These are phyloP conservation scores for Zosterops japonicus DNA, from an alignment of 2,113 vertebrate genomes.

Conservation along the genomic window DNA sequence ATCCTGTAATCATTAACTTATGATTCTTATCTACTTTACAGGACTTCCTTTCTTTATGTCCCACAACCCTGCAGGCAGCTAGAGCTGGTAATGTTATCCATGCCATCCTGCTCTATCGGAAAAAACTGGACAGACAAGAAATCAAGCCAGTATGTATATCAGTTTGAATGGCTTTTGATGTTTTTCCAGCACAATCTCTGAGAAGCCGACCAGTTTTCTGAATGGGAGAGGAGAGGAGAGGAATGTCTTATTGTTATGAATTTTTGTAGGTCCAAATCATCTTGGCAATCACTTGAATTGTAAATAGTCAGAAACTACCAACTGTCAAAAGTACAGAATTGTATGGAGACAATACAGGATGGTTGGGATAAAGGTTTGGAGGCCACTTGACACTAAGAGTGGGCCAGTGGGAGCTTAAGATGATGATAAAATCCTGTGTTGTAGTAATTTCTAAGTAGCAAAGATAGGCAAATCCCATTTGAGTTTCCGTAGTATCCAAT, in stretches of 20 bases:
- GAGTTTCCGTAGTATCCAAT: background rate
- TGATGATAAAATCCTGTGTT: background rate
- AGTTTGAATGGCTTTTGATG: background rate
- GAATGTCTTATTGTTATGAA: background rate
- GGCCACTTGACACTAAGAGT: background rate
- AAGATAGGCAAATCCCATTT: background rate
- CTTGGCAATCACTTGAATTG: background rate
- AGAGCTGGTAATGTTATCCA: constrained; percentile 94
- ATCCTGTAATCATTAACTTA: background rate
- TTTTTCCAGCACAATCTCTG: background rate
- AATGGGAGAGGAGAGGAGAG: background rate
- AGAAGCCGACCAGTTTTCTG: background rate
- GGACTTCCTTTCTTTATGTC: constrained; percentile 87
- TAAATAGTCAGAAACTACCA: background rate
- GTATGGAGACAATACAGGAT: no score
- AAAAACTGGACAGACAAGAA: constrained; percentile 92
- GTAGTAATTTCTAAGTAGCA: background rate
- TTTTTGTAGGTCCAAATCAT: background rate
- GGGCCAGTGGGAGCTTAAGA: background rate
- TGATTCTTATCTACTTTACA: constrained; percentile 1
- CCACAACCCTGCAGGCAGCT: constrained; percentile 88
- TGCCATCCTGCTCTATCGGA: constrained; percentile 88
- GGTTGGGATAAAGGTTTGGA: background rate
- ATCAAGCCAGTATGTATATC: constrained; percentile 87
- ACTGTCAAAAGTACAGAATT: background rate